Conservation (phyloP, 2,888 invertebrate species). For the Listrodromus nycthemerus region DNA sequence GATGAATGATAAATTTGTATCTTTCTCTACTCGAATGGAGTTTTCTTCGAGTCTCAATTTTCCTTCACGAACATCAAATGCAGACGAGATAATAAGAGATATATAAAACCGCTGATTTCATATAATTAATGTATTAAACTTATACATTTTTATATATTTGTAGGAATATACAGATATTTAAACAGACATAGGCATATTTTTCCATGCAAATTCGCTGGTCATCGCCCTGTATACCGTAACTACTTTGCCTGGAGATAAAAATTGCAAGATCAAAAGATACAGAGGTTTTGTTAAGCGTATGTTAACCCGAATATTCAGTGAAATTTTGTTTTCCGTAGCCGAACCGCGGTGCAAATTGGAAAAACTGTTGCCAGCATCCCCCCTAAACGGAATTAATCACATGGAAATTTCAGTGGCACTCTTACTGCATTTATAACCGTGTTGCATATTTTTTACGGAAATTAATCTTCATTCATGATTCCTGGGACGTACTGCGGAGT, state of each 20-base stretch:
- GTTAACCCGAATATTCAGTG: neutral
- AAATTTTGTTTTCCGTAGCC: neutral
- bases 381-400: constrained; percentile 10
- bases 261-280: neutral
- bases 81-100: no score
- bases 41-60: neutral
- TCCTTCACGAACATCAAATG: no score
- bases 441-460: constrained; percentile 5
- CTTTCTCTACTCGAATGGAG: neutral
- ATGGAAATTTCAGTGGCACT: constrained; percentile 8
- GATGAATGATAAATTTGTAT: constrained; percentile 53
- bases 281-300: neutral
- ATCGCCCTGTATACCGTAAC: no score
- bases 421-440: constrained; percentile 11
- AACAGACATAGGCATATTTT: no score
- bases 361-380: neutral
- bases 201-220: no score
- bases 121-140: no score
- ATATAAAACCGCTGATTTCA: no score
- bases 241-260: neutral
- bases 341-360: no score
- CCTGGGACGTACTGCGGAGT: neutral
- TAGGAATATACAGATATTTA: no score
- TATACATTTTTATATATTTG: no score
- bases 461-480: constrained; percentile 13